Evolutionary conservation across 2,113 vertebrate species (phyloP).

Genomic region (Coryphaenoides rupestris): DNA sequence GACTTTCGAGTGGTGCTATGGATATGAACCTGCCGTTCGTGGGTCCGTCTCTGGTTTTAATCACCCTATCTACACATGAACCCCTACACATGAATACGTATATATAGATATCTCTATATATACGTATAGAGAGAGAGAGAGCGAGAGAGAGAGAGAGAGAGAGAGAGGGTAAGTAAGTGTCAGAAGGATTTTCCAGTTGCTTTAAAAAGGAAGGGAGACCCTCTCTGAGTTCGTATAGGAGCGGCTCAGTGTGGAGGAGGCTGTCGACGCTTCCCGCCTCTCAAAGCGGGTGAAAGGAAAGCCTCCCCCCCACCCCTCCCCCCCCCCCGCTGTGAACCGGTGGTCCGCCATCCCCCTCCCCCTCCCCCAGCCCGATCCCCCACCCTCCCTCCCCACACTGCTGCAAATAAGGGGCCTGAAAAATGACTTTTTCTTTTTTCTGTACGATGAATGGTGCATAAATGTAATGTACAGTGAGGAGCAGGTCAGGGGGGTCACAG

Average conservation of each 20-base stretch:
- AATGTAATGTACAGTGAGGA: no score
- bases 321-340: slow-evolving; percentile 19
- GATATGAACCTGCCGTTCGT: neutral
- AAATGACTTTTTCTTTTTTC: no score
- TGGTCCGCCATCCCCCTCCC: no score
- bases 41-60: neutral
- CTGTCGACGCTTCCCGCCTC: slow-evolving; percentile 25
- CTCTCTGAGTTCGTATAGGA: slow-evolving; percentile 32
- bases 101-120: no score
- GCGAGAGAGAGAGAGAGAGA: no score
- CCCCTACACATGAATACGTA: no score
- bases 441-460: no score
- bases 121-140: no score
- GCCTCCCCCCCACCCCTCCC: slow-evolving; percentile 21
- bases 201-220: slow-evolving; percentile 22
- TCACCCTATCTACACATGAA: slow-evolving; percentile 16
- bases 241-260: no score
- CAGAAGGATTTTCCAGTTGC: slow-evolving; percentile 38
- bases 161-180: neutral
- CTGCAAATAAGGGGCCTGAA: no score
- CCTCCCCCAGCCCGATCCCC: neutral
- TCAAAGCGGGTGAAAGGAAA: slow-evolving; percentile 42
- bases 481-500: no score
- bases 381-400: no score
- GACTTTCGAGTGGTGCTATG: slow-evolving; percentile 4